phyloP scores from a whole-genome alignment of 2,113 vertebrate genomes.

The Pluvianellus socialis region DNA sequence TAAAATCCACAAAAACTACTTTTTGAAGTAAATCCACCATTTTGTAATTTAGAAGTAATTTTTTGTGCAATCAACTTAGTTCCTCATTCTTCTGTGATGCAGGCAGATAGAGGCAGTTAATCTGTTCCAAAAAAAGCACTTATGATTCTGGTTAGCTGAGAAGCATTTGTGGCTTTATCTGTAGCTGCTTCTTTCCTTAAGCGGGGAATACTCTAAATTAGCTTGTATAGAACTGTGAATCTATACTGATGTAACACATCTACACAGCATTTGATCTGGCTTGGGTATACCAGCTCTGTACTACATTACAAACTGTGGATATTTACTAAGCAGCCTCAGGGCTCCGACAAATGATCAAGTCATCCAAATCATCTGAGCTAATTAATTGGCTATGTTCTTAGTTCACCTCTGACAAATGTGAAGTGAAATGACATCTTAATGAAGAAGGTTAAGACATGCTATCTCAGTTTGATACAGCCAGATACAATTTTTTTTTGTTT shows the following conservation, averaged over 20 bases:
- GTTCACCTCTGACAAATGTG: not conserved
- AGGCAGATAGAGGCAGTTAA: not conserved
- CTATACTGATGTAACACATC: not conserved
- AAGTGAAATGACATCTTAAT: not conserved
- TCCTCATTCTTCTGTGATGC: not conserved
- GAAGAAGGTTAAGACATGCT: not conserved
- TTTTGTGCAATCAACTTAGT: not conserved
- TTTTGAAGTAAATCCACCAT: not conserved
- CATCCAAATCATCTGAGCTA: not conserved
- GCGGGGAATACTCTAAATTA: not conserved
- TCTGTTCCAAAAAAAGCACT: not conserved
- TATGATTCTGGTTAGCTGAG: not conserved
- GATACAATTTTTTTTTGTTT: not conserved
- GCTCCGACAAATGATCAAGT: not conserved
- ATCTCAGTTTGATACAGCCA: not conserved
- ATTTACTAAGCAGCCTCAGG: not conserved
- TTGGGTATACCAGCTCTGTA: not conserved
- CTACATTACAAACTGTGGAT: not conserved
- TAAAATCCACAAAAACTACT: not conserved
- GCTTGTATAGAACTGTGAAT: not conserved
- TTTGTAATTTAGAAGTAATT: not conserved
- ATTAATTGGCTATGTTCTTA: not conserved
- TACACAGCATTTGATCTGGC: not conserved
- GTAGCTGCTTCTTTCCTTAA: not conserved
- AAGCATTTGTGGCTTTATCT: not conserved